Base-by-base conservation (phyloP, 2,888 invertebrate species). In the Cephus spinipes region DNA sequence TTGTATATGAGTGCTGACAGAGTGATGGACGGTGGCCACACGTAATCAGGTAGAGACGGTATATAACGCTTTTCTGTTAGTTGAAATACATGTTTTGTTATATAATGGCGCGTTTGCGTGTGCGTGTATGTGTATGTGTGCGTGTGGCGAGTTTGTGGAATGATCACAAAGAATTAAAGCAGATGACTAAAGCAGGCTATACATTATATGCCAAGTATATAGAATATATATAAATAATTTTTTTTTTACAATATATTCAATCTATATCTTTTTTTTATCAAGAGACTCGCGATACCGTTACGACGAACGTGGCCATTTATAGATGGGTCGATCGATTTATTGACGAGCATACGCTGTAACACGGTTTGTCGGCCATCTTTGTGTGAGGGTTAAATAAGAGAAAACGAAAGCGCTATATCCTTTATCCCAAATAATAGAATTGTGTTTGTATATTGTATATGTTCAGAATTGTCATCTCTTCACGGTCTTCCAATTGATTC, bases 31-130 rank as follows among this genome's bases (percentile, higher is more conserved):
- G 77, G 75, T 79, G 79, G 34, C 77, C 71, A 73, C 76, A 78
- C 73, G 81, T 75, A 81, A 84, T 78, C 83, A 84, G 85, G 86
- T 85, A 86, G 86, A 86, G 79, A 85, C 82, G 85, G 83, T 85
- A 85, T 82, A 83, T 81, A 82, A 82, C 71, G 80, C 82, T 83
- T 83, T 81, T 83, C 81, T 85, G 82, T 85, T 85, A 85, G 83
- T 83, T 83, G 79, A 80, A 78, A 76, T 75, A 79, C 76, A 68
- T 77, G 75, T 75, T 76, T 76, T 75, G 76, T 69, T 34, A 76
- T 68, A 73, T 68, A 75, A 78, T 55, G 40, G 68, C 12, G 73
- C 40, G 73, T 74, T 30, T 78, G 55, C 68, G 71, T 73, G 73
- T 74, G 77, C 75, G 74, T 77, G 76, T 74, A 73, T 79, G 77